phyloP scores from a whole-genome alignment of 1,140 invertebrate species.

The Drosophila tsacasi region DNA sequence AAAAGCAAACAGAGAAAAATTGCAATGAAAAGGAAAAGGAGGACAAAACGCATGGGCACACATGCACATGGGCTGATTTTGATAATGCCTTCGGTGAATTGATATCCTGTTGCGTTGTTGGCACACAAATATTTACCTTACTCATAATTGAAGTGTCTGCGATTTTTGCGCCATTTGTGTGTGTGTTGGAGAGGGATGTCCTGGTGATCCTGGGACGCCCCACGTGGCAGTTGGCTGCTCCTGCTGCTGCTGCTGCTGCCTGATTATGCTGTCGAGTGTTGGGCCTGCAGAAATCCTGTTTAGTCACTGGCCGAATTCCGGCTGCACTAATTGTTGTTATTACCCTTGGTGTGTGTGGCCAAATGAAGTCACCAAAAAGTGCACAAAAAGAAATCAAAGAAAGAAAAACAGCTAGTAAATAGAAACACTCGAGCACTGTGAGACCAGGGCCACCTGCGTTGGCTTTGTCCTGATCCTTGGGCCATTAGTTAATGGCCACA shows the following conservation, averaged over 20 bases:
- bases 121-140: constrained; percentile 83
- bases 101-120: constrained; percentile 85
- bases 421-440: constrained; percentile 9
- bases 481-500: constrained; percentile 40
- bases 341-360: constrained; percentile 61
- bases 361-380: constrained; percentile 39
- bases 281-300: constrained; percentile 26
- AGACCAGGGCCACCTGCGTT: constrained; percentile 34
- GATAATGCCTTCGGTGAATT: constrained; percentile 70
- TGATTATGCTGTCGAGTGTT: constrained; percentile 73
- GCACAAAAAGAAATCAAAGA: neutral
- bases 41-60: constrained; percentile 16
- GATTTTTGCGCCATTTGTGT: constrained; percentile 76
- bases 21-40: constrained; percentile 42
- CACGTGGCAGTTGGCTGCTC: constrained; percentile 43
- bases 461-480: constrained; percentile 35
- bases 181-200: constrained; percentile 17
- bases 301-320: constrained; percentile 34
- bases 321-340: constrained; percentile 79
- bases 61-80: constrained; percentile 67
- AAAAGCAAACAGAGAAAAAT: constrained; percentile 29
- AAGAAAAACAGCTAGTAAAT: neutral
- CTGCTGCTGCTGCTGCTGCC: constrained; percentile 41
- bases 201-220: constrained; percentile 64
- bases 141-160: constrained; percentile 81